Base-by-base conservation (phyloP, 2,113 vertebrate genomes). In the Pitta sordida region DNA sequence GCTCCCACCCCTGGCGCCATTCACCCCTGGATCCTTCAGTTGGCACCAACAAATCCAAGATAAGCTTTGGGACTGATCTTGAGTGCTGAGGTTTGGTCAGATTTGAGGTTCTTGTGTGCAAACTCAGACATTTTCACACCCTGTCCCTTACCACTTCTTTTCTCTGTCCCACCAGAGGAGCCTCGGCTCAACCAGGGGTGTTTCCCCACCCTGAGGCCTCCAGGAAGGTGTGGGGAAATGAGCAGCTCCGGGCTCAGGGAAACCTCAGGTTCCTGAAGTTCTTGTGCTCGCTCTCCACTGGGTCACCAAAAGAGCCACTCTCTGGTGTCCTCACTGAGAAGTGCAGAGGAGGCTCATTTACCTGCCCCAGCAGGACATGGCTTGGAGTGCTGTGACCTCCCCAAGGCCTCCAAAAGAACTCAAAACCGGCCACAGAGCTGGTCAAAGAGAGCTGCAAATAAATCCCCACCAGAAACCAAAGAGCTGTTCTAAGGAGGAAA, bases 11-110 rank as follows among this genome's bases (percentile, higher is more conserved):
- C 44, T 34, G 20, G n/a, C 15, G 3, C 34, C 79, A 43, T 43
- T 14, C 30, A n/a, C 0, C 0, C 20, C 0, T n/a, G 13, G 9
- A 46, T 39, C 7, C 30, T 44, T 24, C 27, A 17, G n/a, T 0
- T 0, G 9, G 20, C 43, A 63, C 51, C 65, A 34, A 21, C 3
- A 18, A 23, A 68, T 15, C 30, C 41, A 12, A 11, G 18, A 6
- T 0, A 4, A n/a, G 17, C 4, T 2, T 49, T 7, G 58, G 73
- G 53, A 18, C 8, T 29, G 7, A 8, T 48, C 13, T 19, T 5
- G 46, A 10, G 6, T 36, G 59, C 46, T 20, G 67, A 34, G 49
- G 2, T 32, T 59, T 24, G 39, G 37, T 18, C 15, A 4, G 2
- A 5, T 56, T 85, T 68, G 58, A 23, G 32, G 4, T 34, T 15